phyloP scores from a whole-genome alignment of 2,888 invertebrate genomes.

The Watsonalla cultraria region DNA sequence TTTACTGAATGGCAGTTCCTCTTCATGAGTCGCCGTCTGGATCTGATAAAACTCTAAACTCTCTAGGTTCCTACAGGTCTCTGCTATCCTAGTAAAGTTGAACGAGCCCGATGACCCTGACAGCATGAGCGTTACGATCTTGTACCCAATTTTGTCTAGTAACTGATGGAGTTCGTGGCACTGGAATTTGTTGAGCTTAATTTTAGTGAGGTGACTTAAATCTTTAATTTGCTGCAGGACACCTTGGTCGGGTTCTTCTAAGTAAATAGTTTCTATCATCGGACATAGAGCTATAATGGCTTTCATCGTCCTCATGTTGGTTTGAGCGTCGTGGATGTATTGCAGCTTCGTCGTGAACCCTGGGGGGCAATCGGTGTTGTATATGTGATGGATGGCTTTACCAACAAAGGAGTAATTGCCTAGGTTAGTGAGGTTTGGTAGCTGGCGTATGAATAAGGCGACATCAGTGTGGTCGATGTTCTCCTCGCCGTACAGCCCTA shows the following conservation, averaged over 20 bases:
- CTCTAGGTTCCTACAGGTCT: constrained; percentile 78
- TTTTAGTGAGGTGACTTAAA: constrained; percentile 68
- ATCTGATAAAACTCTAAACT: constrained; percentile 83
- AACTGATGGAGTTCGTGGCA: constrained; percentile 80
- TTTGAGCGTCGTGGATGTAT: constrained; percentile 82
- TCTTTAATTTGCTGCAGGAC: constrained; percentile 72
- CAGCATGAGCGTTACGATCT: constrained; percentile 76
- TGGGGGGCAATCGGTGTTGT: constrained; percentile 71
- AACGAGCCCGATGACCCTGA: constrained; percentile 78
- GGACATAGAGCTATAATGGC: constrained; percentile 81
- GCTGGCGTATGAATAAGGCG: constrained; percentile 79
- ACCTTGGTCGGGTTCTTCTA: constrained; percentile 80
- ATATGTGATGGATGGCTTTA: constrained; percentile 77
- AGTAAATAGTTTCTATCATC: constrained; percentile 80
- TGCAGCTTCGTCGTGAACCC: constrained; percentile 81
- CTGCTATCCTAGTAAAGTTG: constrained; percentile 79
- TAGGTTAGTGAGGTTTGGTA: constrained; percentile 81
- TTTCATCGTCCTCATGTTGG: constrained; percentile 78
- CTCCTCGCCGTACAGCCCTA: constrained; percentile 84
- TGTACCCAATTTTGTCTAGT: constrained; percentile 75
- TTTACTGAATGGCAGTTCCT: constrained; percentile 78
- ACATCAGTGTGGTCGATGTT: constrained; percentile 82
- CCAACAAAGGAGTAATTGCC: constrained; percentile 85
- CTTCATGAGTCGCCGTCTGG: constrained; percentile 77
- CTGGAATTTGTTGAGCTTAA: constrained; percentile 81